Evolutionary conservation across 1,140 invertebrate species (phyloP), one percentile per base, ranked within the genome.

Genomic region (Archegozetes longisetosus): DNA sequence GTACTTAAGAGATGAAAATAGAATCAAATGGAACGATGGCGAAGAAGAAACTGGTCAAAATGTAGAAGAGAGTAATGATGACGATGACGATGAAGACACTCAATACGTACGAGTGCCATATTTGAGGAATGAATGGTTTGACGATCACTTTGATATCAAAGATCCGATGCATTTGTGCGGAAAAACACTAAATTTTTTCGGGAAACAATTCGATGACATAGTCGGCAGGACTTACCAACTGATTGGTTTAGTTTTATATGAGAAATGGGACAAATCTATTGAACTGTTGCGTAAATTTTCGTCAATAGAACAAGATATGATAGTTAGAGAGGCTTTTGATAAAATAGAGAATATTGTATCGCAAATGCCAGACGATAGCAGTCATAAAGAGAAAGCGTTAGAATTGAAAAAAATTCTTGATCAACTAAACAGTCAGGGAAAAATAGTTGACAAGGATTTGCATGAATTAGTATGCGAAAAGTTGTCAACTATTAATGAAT

Each of bases 81-180:
- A 71, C 55, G 83, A 84, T 68, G 83, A 84, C 73, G 71, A 70
- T 1, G 66, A 67, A 53, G 62, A 66, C 54, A 61, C 61, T 22
- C 62, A 64, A 47, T 63, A 67, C 53, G 54, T 68, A 40, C 55
- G 87, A 58, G 82, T 93, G 0, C 74, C 75, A 50, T 93, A 79
- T 70, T 62, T 95, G 29, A 78, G 84, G 67, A 91, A 92, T 70
- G 79, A 80, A 2, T 84, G 76, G 70, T 83, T 82, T 72, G 89
- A 94, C 74, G 82, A 86, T 69, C 88, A 93, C 72, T 89, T 91
- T 75, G 86, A 91, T 73, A 70, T 89, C 2, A 76, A 70, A 59
- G 79, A 87, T 64, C 75, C 79, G 9, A 69, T 74, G 46, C 74
- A 79, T 69, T 71, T 87, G 28, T 73, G 84, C 48, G 88, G 88